Base-by-base conservation (phyloP, 2,113 vertebrate genomes). In the Boulengeromyrus knoepffleri region DNA sequence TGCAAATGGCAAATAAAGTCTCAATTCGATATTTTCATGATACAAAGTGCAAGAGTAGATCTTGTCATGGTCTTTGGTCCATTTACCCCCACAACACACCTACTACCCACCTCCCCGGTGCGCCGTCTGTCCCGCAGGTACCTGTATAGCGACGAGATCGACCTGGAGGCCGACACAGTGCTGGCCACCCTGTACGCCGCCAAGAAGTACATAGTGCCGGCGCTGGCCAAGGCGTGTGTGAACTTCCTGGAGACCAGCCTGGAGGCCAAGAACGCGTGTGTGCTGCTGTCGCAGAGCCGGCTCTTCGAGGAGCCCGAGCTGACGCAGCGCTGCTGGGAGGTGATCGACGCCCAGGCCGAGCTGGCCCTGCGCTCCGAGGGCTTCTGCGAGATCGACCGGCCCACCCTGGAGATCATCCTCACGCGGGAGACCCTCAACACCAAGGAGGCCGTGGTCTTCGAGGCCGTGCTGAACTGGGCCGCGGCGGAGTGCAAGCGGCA, bases 121-220 rank as follows among this genome's bases (percentile, higher is more conserved):
- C 53, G 0, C 86, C 66, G 3, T 19, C 62, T 62, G 1, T 2
- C 49, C 36, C 92, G 42, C 91, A 99, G 98, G 95, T 99, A 99
- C 92, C 96, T 99, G 97, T 99, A 99, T 90, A 98, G 98, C 1
- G 98, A 99, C 0, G 98, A 98, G 94, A 98, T 99, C 36, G 97
- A 99, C 84, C 95, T 99, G 95, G 98, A 98, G 91, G 97, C 98
- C 0, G 98, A 99, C 95, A 98, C 97, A 0, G 98, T 99, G 93
- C 96, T 99, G 74, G 97, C 98, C 90, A 99, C 98, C 0, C 94
- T 99, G 13, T 99, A 99, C 0, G 98, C 98, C 46, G 98, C 98
- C 91, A 99, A 99, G 95, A 99, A 99, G 92, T 99, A 99, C 93
- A 98, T 99, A 0, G 98, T 99, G 74, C 98, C 97, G 0, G 97